phyloP scores from a whole-genome alignment of 2,888 invertebrate species.

The Drosophila vallismaia region DNA sequence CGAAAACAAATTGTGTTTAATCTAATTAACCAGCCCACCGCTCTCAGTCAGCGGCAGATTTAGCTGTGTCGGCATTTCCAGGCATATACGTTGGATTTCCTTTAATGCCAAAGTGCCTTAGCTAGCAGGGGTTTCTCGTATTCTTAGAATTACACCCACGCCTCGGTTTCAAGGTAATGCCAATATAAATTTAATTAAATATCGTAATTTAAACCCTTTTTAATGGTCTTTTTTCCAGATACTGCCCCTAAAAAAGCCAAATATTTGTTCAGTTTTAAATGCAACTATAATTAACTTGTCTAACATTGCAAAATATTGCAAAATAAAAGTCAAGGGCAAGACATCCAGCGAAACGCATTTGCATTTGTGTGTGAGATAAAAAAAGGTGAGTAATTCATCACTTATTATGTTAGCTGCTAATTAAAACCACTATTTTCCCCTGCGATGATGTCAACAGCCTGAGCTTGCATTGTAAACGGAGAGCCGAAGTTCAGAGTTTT shows the following conservation, averaged over 20 bases:
- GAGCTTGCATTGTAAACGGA: background rate
- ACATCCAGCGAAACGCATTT: background rate
- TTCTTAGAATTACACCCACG: background rate
- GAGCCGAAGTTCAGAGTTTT: background rate
- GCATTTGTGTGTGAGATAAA: constrained; percentile 16
- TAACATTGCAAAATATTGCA: background rate
- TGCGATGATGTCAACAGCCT: constrained; percentile 19
- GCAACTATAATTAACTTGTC: background rate
- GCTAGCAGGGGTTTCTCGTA: background rate
- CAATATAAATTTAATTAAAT: constrained; percentile 8
- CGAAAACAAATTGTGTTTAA: constrained; percentile 33
- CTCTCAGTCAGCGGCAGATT: background rate
- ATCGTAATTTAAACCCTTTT: background rate
- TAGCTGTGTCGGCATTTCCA: background rate
- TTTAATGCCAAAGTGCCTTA: constrained; percentile 14
- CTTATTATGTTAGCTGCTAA: background rate
- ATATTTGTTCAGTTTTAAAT: background rate
- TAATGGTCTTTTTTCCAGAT: constrained; percentile 1
- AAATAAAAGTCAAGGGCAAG: constrained; percentile 21
- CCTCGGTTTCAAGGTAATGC: background rate
- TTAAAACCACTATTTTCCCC: background rate
- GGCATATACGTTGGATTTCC: background rate
- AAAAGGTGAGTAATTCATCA: constrained; percentile 31
- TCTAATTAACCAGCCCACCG: constrained; percentile 27
- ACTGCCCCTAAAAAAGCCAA: background rate